Evolutionary conservation across 1,140 invertebrate genomes (phyloP).

Genomic region (Ostrea edulis): DNA sequence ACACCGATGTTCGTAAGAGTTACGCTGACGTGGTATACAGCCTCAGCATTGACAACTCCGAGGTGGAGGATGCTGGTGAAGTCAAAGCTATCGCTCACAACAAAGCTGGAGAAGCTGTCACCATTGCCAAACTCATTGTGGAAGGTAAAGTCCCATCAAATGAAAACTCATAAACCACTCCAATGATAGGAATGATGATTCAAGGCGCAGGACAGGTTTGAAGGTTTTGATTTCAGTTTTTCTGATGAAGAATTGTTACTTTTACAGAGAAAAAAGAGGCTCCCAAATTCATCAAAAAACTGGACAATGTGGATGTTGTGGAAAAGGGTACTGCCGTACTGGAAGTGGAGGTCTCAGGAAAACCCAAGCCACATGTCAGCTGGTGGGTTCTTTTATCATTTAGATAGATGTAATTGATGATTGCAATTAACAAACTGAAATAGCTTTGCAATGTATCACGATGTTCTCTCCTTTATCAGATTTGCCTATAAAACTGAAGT

Average conservation of each 20-base stretch:
- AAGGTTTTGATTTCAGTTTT: neutral
- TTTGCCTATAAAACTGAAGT: neutral
- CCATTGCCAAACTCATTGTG: conserved; percentile 76
- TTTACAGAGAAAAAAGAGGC: conserved; percentile 78
- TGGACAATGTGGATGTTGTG: conserved; percentile 73
- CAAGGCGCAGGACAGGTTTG: no score
- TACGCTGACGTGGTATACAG: conserved; percentile 74
- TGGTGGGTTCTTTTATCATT: conserved; percentile 66
- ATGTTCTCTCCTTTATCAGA: neutral
- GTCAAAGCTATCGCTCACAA: conserved; percentile 93
- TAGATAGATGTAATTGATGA: neutral
- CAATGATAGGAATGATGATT: no score
- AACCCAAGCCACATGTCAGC: conserved; percentile 76
- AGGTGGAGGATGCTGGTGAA: conserved; percentile 89
- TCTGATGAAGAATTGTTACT: neutral
- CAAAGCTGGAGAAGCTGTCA: conserved; percentile 88
- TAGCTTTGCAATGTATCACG: neutral
- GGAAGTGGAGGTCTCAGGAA: conserved; percentile 73
- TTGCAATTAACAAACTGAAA: neutral
- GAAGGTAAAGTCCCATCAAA: conserved; percentile 63
- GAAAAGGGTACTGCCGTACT: conserved; percentile 79
- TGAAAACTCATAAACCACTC: no score
- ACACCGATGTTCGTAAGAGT: conserved; percentile 67
- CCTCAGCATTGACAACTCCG: conserved; percentile 88
- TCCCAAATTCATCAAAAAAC: conserved; percentile 76